phyloP scores from a whole-genome alignment of 2,113 vertebrate genomes.

The Callospermophilus lateralis region DNA sequence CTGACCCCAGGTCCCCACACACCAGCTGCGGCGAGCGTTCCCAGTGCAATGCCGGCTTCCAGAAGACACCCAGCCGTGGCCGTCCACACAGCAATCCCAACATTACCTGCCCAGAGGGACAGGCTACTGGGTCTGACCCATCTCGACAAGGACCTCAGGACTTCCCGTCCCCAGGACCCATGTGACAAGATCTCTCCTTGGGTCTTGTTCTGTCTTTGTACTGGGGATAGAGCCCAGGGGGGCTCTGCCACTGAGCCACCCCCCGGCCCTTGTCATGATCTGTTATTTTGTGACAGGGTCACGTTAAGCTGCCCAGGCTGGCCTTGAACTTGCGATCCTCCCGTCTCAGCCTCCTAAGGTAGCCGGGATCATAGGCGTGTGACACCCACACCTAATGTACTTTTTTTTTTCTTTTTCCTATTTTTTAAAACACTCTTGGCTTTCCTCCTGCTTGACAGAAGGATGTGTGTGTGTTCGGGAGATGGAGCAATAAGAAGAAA shows the following conservation, averaged over 20 bases:
- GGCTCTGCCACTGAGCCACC: too few relatives aligned
- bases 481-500: neutral
- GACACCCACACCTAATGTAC: too few relatives aligned
- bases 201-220: too few relatives aligned
- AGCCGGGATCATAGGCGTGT: too few relatives aligned
- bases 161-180: neutral
- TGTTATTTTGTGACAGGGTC: too few relatives aligned
- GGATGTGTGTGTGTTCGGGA: neutral
- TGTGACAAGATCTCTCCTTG: too few relatives aligned
- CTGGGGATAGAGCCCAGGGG: too few relatives aligned
- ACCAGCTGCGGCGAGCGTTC: neutral
- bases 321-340: too few relatives aligned
- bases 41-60: neutral
- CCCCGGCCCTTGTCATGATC: too few relatives aligned
- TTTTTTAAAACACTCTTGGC: neutral
- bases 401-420: fast-evolving
- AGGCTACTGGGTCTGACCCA: neutral
- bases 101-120: neutral
- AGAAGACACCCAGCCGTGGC: neutral
- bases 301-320: too few relatives aligned
- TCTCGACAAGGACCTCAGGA: neutral
- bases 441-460: neutral
- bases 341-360: too few relatives aligned
- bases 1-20: neutral
- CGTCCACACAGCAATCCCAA: neutral